Percentiles rank a stretch among this genome's conserved stretches.
phyloP scores from a whole-genome alignment of 2,113 vertebrate species.

The Cygnus buccinator region DNA sequence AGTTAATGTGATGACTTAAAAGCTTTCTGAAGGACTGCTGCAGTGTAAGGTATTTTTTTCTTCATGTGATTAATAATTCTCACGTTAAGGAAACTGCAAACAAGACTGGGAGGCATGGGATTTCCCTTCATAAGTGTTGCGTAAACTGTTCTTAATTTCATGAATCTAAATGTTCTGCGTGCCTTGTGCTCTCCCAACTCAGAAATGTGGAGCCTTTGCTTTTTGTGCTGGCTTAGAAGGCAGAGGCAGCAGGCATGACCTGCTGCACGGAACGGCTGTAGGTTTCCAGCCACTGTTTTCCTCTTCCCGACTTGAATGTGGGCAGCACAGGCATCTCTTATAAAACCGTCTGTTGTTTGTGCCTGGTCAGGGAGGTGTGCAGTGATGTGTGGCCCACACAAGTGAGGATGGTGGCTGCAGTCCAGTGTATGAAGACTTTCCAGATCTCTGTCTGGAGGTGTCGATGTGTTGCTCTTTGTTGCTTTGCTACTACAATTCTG shows the following conservation, averaged over 20 bases:
- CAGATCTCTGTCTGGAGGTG: background rate
- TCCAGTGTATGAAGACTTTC: background rate
- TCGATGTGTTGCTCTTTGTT: fast-evolving
- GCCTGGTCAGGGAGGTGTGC: slow-evolving; percentile 6
- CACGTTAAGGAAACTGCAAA: background rate
- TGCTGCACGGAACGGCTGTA: background rate
- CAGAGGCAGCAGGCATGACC: background rate
- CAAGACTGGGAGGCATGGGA: background rate
- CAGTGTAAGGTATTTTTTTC: background rate
- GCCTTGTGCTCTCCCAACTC: background rate
- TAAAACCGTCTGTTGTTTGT: slow-evolving; percentile 9
- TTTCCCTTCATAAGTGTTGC: background rate
- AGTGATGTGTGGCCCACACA: fast-evolving
- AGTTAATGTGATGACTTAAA: background rate
- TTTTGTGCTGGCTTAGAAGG: background rate
- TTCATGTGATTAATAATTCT: background rate
- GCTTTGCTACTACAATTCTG: background rate
- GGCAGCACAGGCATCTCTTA: background rate
- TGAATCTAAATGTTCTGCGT: background rate
- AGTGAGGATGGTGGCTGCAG: background rate
- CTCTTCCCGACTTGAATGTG: background rate
- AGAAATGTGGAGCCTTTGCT: background rate
- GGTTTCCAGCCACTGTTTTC: background rate
- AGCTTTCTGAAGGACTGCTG: background rate
- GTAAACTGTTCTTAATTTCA: background rate